phyloP scores from a whole-genome alignment of 2,113 vertebrate species.

The Maccullochella peelii region DNA sequence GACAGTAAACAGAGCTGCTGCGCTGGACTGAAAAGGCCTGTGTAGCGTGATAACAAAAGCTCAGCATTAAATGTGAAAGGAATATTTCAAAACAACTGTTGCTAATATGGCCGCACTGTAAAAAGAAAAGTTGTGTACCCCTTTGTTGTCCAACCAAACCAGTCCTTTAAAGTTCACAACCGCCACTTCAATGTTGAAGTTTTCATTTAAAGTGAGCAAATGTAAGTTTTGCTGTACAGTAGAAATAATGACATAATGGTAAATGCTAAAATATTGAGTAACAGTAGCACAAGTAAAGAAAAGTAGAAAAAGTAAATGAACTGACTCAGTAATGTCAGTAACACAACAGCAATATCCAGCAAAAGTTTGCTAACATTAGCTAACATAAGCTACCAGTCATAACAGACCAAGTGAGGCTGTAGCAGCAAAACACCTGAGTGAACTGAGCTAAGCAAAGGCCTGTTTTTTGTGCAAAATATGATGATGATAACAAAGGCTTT shows the following conservation, averaged over 20 bases:
- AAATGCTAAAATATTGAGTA: neutral
- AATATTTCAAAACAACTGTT: conserved; percentile 31
- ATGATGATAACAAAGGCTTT: too few species aligned
- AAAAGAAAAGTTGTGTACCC: neutral
- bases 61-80: conserved; percentile 21
- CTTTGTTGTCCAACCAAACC: neutral
- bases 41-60: conserved; percentile 40
- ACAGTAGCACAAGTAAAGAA: neutral
- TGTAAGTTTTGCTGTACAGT: neutral
- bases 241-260: neutral
- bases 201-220: neutral
- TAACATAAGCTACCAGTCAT: too few species aligned
- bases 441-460: too few species aligned
- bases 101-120: neutral
- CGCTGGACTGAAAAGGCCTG: conserved; percentile 24
- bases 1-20: conserved; percentile 54
- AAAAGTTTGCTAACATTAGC: neutral
- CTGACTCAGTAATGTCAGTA: neutral
- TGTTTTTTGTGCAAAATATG: too few species aligned
- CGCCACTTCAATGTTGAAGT: neutral
- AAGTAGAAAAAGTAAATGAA: neutral
- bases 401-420: neutral
- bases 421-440: neutral
- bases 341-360: neutral
- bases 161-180: conserved; percentile 9